phyloP scores from a whole-genome alignment of 2,888 invertebrate genomes.

The Heliconius cydno region DNA sequence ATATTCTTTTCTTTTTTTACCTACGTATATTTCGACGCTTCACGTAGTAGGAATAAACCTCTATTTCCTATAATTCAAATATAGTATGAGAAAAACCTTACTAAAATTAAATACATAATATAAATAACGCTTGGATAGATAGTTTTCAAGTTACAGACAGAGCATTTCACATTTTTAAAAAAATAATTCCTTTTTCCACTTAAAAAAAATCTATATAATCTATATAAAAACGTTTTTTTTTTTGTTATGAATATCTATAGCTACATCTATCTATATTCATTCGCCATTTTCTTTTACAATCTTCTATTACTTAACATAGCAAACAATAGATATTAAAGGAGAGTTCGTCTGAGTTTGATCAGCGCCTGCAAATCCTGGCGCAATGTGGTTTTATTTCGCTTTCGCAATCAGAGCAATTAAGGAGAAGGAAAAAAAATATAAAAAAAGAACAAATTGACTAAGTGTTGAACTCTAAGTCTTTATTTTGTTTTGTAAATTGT shows the following conservation, averaged over 20 bases:
- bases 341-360: conserved; percentile 61
- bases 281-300: neutral
- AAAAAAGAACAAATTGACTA: conserved; percentile 34
- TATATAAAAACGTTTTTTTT: too few relatives aligned
- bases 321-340: conserved; percentile 65
- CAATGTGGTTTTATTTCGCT: conserved; percentile 70
- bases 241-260: too few relatives aligned
- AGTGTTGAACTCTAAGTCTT: conserved; percentile 17
- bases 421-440: conserved; percentile 29
- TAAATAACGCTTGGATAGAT: too few relatives aligned
- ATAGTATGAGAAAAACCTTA: too few relatives aligned
- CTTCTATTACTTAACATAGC: conserved; percentile 7
- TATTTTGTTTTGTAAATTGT: conserved; percentile 9
- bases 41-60: too few relatives aligned
- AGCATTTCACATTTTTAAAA: too few relatives aligned
- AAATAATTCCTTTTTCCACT: too few relatives aligned
- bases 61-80: too few relatives aligned
- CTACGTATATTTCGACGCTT: neutral
- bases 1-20: neutral
- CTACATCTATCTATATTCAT: too few relatives aligned
- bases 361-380: conserved; percentile 61
- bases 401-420: conserved; percentile 76
- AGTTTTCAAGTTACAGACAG: too few relatives aligned
- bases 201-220: too few relatives aligned
- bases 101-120: too few relatives aligned